Evolutionary conservation across 37 sponge, comb jelly and placozoan species (phyloP).

Genomic region (Petrosia ficiformis): DNA sequence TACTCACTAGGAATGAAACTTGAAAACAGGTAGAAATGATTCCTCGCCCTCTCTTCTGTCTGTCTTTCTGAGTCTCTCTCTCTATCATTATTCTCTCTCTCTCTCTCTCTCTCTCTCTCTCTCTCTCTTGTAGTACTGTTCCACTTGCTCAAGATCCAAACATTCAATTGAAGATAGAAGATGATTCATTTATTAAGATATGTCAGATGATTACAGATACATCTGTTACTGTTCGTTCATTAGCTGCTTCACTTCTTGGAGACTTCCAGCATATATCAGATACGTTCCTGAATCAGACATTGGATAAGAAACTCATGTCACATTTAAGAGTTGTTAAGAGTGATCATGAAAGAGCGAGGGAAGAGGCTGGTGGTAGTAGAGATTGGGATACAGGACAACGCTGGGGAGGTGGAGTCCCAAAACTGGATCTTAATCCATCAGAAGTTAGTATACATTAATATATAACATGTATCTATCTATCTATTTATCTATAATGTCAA

Average conservation of each 20-base stretch:
- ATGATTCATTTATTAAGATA: constrained; percentile 83
- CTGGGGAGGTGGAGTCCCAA: constrained; percentile 40
- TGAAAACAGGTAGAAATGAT: constrained; percentile 16
- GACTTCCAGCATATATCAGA: constrained; percentile 46
- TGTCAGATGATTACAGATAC: constrained; percentile 82
- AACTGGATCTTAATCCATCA: constrained; percentile 58
- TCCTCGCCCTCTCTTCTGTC: constrained; percentile 7
- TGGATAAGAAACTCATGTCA: constrained; percentile 95
- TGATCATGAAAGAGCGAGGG: constrained; percentile 71
- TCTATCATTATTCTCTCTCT: neutral
- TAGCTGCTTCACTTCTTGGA: constrained; percentile 65
- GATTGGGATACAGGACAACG: constrained; percentile 67
- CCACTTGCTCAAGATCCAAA: constrained; percentile 30
- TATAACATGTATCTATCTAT: neutral
- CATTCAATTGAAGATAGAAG: constrained; percentile 44
- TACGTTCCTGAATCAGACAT: constrained; percentile 76
- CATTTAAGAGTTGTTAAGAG: constrained; percentile 81
- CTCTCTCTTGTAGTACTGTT: constrained; percentile 23
- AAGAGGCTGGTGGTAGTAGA: constrained; percentile 32
- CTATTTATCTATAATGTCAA: neutral
- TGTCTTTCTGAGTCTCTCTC: neutral
- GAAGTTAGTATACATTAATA: constrained; percentile 26
- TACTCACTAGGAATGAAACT: constrained; percentile 27
- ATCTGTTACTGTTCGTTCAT: constrained; percentile 56
- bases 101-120: constrained; percentile 3